phyloP scores from a whole-genome alignment of 2,113 vertebrate species.

The Uria aalge region DNA sequence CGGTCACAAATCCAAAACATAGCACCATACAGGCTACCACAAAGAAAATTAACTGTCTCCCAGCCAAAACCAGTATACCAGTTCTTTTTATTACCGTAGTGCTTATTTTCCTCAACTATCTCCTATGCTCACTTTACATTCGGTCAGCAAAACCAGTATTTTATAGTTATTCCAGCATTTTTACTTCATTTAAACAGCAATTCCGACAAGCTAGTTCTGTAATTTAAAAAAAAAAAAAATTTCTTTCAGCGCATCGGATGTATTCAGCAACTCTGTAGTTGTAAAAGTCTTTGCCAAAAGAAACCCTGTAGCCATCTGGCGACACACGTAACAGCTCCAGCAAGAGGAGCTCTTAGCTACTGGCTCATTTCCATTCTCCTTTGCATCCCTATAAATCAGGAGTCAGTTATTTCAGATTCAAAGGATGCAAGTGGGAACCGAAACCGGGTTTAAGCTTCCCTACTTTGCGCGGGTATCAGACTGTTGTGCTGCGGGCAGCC shows the following conservation, averaged over 20 bases:
- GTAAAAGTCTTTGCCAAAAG: not conserved
- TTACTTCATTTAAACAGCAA: not conserved
- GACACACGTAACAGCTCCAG: not conserved
- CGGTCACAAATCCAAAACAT: not conserved
- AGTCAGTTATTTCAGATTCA: not conserved
- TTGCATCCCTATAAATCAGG: not conserved
- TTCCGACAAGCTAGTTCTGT: not conserved
- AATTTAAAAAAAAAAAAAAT: not conserved
- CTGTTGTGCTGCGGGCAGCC: not conserved
- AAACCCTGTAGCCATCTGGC: accelerated
- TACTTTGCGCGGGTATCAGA: not conserved
- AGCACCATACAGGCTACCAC: not conserved
- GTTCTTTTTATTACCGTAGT: not conserved
- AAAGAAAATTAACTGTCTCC: not conserved
- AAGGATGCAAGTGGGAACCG: not conserved
- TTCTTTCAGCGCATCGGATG: not conserved
- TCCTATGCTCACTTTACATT: not conserved
- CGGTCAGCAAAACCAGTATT: not conserved
- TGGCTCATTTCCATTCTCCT: not conserved
- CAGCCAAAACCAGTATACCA: not conserved
- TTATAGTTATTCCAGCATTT: not conserved
- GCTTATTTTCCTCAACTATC: not conserved
- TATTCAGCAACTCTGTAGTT: not conserved
- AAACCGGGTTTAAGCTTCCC: not conserved
- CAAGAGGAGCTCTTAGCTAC: not conserved